Base-by-base conservation (phyloP, 2,113 vertebrate species). In the Romanogobio albipinnatus region DNA sequence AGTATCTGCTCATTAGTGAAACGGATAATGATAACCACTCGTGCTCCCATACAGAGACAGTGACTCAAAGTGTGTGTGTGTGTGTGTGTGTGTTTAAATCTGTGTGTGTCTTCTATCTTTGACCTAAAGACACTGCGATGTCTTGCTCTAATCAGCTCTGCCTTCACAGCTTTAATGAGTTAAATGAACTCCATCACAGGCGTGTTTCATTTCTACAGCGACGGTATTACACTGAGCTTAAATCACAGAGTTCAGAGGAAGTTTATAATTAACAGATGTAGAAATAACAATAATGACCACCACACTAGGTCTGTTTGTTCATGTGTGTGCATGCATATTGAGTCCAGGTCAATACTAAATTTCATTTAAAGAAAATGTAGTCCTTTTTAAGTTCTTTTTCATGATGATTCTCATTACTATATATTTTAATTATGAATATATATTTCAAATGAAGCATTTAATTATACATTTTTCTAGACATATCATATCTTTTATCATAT, bases 1-100 rank as follows among this genome's bases (percentile, higher is more conserved):
- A 79, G 74, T 81, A 66, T 83, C 58, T 81, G 81, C 76, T 58
- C 71, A 61, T 75, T 45, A 78, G 19, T 66, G 75, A 76, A 74
- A 71, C 84, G 85, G 86, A 91, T 83, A 76, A 88, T 64, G 73
- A 61, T 22, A 14, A 58, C n/a, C 9, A 47, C 53, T 75, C 11
- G 76, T 84, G 15, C 17, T 11, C 24, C 49, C 71, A 81, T 82
- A 85, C 86, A 86, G 58, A 78, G 56, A 51, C 43, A 43, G 76
- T 81, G 13, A 47, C n/a, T 74, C n/a, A 24, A 49, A 24, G 26
- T 62, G 56, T 83, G 83, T 70, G 62, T 58, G 33, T 83, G 45
- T 22, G 11, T 36, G 45, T 62, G 26, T n/a, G n/a, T 70, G 62
- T 58, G 33, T 64, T 82, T 47, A 61, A 62, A 45, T 64, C 45